Percentiles rank a stretch among this genome's conserved stretches.
phyloP scores from a whole-genome alignment of 1,140 invertebrate genomes.

The Drosophila kanapiae region DNA sequence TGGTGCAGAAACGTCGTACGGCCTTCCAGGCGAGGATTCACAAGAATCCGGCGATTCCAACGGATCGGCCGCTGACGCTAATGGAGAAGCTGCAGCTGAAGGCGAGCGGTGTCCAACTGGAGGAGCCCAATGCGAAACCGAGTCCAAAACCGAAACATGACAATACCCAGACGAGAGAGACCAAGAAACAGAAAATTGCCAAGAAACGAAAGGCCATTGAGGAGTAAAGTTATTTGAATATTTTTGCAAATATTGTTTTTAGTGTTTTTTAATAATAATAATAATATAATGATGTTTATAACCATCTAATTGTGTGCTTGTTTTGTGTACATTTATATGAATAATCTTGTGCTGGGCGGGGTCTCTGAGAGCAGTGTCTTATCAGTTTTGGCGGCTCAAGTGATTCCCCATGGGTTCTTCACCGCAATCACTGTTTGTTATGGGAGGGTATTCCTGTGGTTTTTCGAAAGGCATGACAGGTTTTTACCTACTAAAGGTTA shows the following conservation, averaged over 20 bases:
- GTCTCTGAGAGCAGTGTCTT: constrained; percentile 42
- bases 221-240: constrained; percentile 15
- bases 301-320: background rate
- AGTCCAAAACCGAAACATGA: background rate
- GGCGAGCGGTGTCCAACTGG: background rate
- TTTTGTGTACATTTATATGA: constrained; percentile 1
- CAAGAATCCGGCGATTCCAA: constrained; percentile 10
- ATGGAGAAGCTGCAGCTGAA: constrained; percentile 80
- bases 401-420: constrained; percentile 61
- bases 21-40: constrained; percentile 24
- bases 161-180: background rate
- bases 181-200: constrained; percentile 40
- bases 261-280: background rate
- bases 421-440: constrained; percentile 32
- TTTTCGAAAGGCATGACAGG: background rate
- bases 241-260: constrained; percentile 3
- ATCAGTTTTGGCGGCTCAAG: constrained; percentile 45
- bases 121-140: background rate
- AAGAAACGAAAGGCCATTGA: constrained; percentile 37
- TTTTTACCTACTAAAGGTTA: background rate
- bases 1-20: constrained; percentile 47
- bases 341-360: background rate
- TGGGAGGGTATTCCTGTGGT: background rate
- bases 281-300: constrained; percentile 20
- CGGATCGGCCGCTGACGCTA: constrained; percentile 45